A percentile compares a stretch with the other conserved stretches of the same genome.
Conservation (phyloP, 2,797 vertebrate species). For the Poecilia wingei region DNA sequence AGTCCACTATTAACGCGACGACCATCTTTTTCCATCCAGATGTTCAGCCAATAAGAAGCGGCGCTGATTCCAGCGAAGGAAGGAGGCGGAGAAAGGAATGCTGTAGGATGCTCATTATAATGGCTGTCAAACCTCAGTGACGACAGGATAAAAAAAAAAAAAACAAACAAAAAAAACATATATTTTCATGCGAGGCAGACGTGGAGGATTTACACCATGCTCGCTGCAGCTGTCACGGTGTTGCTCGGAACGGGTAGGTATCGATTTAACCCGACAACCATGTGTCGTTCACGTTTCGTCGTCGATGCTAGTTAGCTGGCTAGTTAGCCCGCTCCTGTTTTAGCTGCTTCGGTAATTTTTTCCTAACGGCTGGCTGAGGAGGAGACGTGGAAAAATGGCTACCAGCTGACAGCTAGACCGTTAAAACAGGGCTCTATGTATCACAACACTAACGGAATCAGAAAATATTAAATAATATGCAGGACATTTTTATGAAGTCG, state of each 20-base stretch:
- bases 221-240: slow-evolving; percentile 62
- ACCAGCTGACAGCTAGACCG: slow-evolving; percentile 28
- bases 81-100: slow-evolving; percentile 75
- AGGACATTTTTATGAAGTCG: not conserved
- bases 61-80: slow-evolving; percentile 50
- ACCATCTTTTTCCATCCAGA: slow-evolving; percentile 81
- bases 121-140: slow-evolving; percentile 70
- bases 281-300: not conserved
- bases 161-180: slow-evolving; percentile 15
- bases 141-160: slow-evolving; percentile 19
- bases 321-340: slow-evolving; percentile 55
- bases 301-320: slow-evolving; percentile 47
- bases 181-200: slow-evolving; percentile 56
- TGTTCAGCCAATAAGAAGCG: slow-evolving; percentile 78
- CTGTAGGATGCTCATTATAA: slow-evolving; percentile 74
- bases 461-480: not conserved
- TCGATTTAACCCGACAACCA: slow-evolving; percentile 22
- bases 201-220: slow-evolving; percentile 66
- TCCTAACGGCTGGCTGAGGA: slow-evolving; percentile 41
- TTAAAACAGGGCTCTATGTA: slow-evolving; percentile 4
- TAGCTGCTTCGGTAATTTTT: slow-evolving; percentile 51
- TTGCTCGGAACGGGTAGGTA: slow-evolving; percentile 81
- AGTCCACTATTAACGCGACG: slow-evolving; percentile 17
- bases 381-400: slow-evolving; percentile 59
- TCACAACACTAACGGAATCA: not conserved